A percentile compares a stretch with the other conserved stretches of the same genome.
phyloP scores from a whole-genome alignment of 2,113 vertebrate species.

The Argyrosomus japonicus region DNA sequence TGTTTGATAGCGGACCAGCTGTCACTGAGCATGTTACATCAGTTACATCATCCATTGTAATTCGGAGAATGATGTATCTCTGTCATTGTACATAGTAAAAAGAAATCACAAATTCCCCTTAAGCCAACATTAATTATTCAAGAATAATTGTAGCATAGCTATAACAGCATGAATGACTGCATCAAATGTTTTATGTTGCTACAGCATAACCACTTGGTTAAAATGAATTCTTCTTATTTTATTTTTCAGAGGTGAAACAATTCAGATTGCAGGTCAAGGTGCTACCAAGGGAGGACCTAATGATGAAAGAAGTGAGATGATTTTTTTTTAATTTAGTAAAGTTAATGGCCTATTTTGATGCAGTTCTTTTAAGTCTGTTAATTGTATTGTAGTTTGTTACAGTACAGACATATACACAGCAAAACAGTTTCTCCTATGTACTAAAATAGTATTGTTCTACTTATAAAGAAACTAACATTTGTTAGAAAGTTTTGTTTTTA shows the following conservation, averaged over 20 bases:
- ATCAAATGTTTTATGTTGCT: background rate
- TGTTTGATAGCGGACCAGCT: background rate
- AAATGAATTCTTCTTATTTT: background rate
- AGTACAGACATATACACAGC: too few relatives aligned
- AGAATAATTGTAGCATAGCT: background rate
- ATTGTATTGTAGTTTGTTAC: too few relatives aligned
- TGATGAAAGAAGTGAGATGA: conserved; percentile 9
- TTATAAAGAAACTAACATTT: background rate
- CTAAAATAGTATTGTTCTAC: too few relatives aligned
- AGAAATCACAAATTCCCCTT: background rate
- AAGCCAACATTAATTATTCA: too few relatives aligned
- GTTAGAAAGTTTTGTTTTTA: background rate
- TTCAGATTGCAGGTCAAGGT: conserved; percentile 10
- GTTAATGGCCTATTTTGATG: too few relatives aligned
- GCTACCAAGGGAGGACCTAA: background rate
- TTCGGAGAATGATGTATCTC: background rate
- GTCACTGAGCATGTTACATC: background rate
- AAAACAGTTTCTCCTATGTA: too few relatives aligned
- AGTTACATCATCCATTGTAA: background rate
- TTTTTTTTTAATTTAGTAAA: background rate
- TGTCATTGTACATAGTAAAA: background rate
- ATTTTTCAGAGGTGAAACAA: background rate
- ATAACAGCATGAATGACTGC: background rate
- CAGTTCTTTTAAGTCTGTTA: too few relatives aligned
- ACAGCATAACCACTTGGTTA: too few relatives aligned